Evolutionary conservation across 2,113 vertebrate species (phyloP), one percentile per base, ranked within the genome.

Genomic region (Grallaria varia): DNA sequence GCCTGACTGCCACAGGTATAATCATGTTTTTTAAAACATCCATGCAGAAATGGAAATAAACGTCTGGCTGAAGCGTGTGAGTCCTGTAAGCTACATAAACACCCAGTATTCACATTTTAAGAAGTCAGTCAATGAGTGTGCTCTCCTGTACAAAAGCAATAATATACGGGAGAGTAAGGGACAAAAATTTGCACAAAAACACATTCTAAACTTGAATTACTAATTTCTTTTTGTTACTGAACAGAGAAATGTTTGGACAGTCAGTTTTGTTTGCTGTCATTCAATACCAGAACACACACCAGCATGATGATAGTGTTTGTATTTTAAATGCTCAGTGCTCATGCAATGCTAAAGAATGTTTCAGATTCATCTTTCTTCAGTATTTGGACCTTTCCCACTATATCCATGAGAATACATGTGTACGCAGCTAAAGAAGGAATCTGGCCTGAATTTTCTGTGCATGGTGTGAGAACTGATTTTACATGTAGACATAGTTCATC

Each of bases 241-340:
- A 64, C 52, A 75, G 24, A 72, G 53, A 75, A 85, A 19, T 68
- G n/a, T 21, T 82, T 82, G 95, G 78, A 67, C 60, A 90, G 56
- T 55, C 85, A 72, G 23, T 64, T 80, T 42, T 4, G 4, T 79
- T 92, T 75, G 33, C 71, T 87, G 52, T 56, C 58, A 80, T 67
- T 91, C 59, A n/a, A 74, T 58, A 78, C 60, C 62, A 40, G 22
- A 74, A 49, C 31, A 63, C 24, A 37, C 22, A 60, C 4, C 8
- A 60, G 19, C 2, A 1, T 45, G 73, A 52, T 45, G 69, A 47
- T 45, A 84, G 25, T 31, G 22, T 53, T 84, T 23, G 1, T 53
- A 49, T 56, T 84, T 74, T 50, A 66, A 71, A 45, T 50, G 60
- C 18, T 91, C 22, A 8, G 28, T 71, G 69, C n/a, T 45, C n/a